These are phyloP conservation scores for Salvelinus sp. DNA, from an alignment of 2,113 vertebrate species.

Conservation along the genomic window DNA sequence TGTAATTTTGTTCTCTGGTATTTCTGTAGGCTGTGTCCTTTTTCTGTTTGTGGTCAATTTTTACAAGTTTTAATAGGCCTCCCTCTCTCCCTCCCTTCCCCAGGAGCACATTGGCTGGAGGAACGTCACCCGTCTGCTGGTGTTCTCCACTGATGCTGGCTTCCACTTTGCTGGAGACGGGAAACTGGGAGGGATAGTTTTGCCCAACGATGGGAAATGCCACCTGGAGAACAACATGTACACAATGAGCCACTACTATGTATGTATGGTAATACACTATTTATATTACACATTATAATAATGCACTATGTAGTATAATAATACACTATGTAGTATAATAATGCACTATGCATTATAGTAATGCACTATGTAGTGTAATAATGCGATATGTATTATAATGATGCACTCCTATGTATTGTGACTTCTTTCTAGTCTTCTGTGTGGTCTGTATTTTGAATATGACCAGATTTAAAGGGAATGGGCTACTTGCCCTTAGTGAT, in stretches of 20 bases:
- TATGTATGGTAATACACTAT: slow-evolving; percentile 68
- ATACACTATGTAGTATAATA: too few relatives aligned
- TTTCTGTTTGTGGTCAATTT: neutral
- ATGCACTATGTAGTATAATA: too few relatives aligned
- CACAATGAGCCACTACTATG: slow-evolving; percentile 98
- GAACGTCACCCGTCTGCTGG: slow-evolving; percentile 93
- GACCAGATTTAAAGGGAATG: neutral
- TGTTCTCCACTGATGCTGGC: slow-evolving; percentile 97
- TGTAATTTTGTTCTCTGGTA: neutral
- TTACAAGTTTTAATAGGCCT: neutral
- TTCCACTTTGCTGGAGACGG: slow-evolving; percentile 98
- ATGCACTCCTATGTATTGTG: neutral
- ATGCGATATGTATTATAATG: too few relatives aligned
- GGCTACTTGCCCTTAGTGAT: neutral
- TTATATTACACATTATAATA: too few relatives aligned
- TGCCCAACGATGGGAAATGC: slow-evolving; percentile 96
- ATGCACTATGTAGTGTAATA: too few relatives aligned
- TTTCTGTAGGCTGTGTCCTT: neutral
- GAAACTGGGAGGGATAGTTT: slow-evolving; percentile 96
- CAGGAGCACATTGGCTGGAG: slow-evolving; percentile 96
- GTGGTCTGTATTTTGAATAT: neutral
- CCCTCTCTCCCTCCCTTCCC: neutral
- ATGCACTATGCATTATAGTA: too few relatives aligned
- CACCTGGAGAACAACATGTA: slow-evolving; percentile 90
- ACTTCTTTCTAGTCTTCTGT: neutral